Percentiles rank a stretch among this genome's conserved stretches.
Conservation (phyloP, 2,888 invertebrate species). For the Tanaodytes sp. region DNA sequence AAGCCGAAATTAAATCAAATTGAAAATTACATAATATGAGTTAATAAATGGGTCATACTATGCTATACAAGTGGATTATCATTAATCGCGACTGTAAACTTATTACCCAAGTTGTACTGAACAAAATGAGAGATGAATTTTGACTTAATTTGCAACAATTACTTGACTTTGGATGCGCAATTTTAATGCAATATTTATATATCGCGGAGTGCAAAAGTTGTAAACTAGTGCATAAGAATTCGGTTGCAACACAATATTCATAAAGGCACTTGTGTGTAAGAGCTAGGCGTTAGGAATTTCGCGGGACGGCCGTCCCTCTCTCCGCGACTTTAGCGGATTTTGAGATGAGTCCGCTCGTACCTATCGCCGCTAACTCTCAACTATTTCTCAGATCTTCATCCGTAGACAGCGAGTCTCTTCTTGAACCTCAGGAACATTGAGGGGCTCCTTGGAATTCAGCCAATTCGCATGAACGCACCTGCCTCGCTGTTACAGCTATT, state of each 20-base stretch:
- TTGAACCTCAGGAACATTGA: constrained; percentile 55
- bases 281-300: constrained; percentile 47
- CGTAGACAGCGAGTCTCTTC: constrained; percentile 51
- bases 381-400: constrained; percentile 69
- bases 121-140: too few relatives aligned
- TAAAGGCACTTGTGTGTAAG: constrained; percentile 45
- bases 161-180: too few relatives aligned
- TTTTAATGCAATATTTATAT: constrained; percentile 44
- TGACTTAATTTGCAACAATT: too few relatives aligned
- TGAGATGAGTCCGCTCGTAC: constrained; percentile 54
- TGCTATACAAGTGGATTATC: too few relatives aligned
- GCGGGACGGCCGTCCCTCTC: constrained; percentile 40
- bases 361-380: constrained; percentile 64
- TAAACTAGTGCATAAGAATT: constrained; percentile 46
- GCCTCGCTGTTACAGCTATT: constrained; percentile 57
- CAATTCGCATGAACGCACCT: constrained; percentile 61
- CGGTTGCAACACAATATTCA: constrained; percentile 39
- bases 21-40: too few relatives aligned
- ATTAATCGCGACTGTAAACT: too few relatives aligned
- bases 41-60: too few relatives aligned
- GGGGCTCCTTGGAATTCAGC: constrained; percentile 60
- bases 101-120: too few relatives aligned
- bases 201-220: constrained; percentile 50
- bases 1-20: too few relatives aligned
- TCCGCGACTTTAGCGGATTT: constrained; percentile 54